These are phyloP conservation scores for Trisateles emortualis DNA, from an alignment of 2,888 invertebrate genomes.

Conservation along the genomic window DNA sequence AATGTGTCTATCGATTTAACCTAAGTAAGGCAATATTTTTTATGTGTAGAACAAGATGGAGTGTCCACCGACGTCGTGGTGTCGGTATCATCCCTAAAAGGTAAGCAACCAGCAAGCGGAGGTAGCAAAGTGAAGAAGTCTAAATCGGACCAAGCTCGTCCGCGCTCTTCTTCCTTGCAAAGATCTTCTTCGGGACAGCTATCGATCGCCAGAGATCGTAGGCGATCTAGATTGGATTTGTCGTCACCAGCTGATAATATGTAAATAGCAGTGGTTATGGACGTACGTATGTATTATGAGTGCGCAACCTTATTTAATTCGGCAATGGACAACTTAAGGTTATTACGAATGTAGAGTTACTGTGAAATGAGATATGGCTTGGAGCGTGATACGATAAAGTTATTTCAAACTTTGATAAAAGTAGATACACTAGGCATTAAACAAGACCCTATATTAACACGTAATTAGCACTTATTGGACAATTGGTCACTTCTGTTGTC, in stretches of 20 bases:
- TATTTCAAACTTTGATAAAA: background rate
- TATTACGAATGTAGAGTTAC: conserved; percentile 13
- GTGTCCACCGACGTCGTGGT: conserved; percentile 75
- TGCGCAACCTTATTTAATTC: background rate
- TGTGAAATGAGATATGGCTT: conserved; percentile 13
- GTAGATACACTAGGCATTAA: background rate
- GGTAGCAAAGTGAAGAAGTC: conserved; percentile 82
- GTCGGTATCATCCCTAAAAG: conserved; percentile 79
- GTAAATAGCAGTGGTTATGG: conserved; percentile 50
- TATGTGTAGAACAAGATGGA: conserved; percentile 73
- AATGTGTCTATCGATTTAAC: background rate
- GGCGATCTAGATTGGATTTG: conserved; percentile 77
- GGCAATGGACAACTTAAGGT: background rate
- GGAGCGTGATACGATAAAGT: background rate
- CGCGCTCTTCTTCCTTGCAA: conserved; percentile 78
- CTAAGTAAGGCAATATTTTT: background rate
- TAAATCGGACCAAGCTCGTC: conserved; percentile 74
- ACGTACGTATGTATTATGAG: conserved; percentile 16
- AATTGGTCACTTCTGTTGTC: background rate
- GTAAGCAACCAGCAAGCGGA: conserved; percentile 82
- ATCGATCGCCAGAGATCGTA: conserved; percentile 70
- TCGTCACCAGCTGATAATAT: conserved; percentile 76
- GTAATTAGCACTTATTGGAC: background rate
- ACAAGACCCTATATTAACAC: background rate
- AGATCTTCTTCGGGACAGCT: conserved; percentile 79